These are phyloP conservation scores for Dione vanillae DNA, from an alignment of 2,888 invertebrate genomes.

Conservation along the genomic window DNA sequence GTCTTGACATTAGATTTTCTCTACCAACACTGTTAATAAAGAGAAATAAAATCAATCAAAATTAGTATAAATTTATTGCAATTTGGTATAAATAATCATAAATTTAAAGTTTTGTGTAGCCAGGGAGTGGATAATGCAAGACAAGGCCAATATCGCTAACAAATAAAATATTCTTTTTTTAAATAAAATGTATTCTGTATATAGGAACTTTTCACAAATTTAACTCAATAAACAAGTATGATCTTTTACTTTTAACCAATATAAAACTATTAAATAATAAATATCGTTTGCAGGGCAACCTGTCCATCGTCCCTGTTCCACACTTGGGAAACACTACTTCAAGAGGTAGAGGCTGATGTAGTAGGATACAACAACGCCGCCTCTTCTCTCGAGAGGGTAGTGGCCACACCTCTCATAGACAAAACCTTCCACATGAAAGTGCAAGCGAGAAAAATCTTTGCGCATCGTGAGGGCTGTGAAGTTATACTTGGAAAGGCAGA, in stretches of 20 bases:
- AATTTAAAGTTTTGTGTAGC: no score
- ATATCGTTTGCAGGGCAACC: constrained; percentile 84
- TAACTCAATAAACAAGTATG: no score
- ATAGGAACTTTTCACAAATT: no score
- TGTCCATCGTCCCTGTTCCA: constrained; percentile 92
- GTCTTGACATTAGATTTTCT: no score
- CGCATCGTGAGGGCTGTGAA: constrained; percentile 95
- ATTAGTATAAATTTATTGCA: no score
- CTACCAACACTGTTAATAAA: no score
- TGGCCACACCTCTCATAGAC: constrained; percentile 93
- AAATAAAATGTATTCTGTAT: no score
- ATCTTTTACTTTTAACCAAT: background rate
- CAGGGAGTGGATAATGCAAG: no score
- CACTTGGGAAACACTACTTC: constrained; percentile 95
- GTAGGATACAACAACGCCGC: constrained; percentile 93
- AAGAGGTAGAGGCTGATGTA: constrained; percentile 95
- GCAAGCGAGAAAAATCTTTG: constrained; percentile 94
- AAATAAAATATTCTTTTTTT: no score
- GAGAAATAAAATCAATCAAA: no score
- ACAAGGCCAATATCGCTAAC: no score
- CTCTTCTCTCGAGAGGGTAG: constrained; percentile 89
- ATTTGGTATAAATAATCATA: no score
- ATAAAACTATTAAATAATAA: background rate
- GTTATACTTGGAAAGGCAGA: constrained; percentile 92
- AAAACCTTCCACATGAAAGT: constrained; percentile 95